phyloP scores from a whole-genome alignment of 2,888 invertebrate genomes.

The Hanleya hanleyi region DNA sequence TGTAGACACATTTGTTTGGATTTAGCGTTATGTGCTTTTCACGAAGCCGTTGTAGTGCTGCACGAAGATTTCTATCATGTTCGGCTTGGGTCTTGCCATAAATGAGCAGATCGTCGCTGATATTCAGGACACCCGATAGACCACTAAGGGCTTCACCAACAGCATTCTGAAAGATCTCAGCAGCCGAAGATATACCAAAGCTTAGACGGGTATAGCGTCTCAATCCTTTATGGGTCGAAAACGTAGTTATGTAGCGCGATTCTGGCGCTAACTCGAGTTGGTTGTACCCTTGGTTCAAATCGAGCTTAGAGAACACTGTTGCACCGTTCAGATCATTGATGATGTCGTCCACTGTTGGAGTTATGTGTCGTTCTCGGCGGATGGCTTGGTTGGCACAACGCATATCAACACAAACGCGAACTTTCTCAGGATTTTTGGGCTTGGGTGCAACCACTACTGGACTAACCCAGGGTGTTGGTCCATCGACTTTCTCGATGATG shows the following conservation, averaged over 20 bases:
- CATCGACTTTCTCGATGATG: conserved; percentile 35
- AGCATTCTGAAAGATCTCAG: conserved; percentile 73
- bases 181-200: conserved; percentile 65
- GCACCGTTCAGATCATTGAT: conserved; percentile 43
- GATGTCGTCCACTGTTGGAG: conserved; percentile 45
- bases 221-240: conserved; percentile 42
- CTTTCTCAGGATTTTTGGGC: too few relatives aligned
- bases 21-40: too few relatives aligned
- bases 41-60: conserved; percentile 41
- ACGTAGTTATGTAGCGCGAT: conserved; percentile 49
- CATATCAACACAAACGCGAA: too few relatives aligned
- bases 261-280: conserved; percentile 43
- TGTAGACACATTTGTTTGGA: not conserved
- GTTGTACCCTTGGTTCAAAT: conserved; percentile 44
- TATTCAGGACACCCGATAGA: conserved; percentile 65
- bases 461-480: too few relatives aligned
- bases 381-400: conserved; percentile 45
- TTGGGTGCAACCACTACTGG: too few relatives aligned
- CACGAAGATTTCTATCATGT: conserved; percentile 57
- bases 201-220: conserved; percentile 39
- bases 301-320: conserved; percentile 41
- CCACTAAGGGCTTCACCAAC: conserved; percentile 63
- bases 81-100: conserved; percentile 53
- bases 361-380: conserved; percentile 35
- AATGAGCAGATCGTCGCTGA: conserved; percentile 71